Conservation (phyloP, 2,888 invertebrate genomes). For the Dysmachus trigonus region DNA sequence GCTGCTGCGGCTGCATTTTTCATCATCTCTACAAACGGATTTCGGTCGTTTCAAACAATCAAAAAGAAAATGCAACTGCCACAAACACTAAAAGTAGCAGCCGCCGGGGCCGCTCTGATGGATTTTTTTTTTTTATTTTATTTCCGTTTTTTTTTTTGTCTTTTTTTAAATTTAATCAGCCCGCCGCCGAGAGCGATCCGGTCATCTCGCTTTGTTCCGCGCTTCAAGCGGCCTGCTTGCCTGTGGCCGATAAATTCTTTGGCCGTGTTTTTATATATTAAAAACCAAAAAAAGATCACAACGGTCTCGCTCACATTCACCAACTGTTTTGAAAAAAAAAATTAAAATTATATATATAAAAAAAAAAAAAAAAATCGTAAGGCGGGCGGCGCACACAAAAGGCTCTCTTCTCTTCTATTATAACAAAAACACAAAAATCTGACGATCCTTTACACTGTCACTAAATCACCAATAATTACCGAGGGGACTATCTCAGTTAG, state of each 20-base stretch:
- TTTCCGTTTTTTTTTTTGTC: no score
- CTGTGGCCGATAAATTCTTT: background rate
- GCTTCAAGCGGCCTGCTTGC: background rate
- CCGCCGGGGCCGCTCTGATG: background rate
- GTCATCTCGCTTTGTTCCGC: slow-evolving; percentile 34
- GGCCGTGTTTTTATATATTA: background rate
- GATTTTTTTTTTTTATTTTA: no score
- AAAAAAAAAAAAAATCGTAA: background rate
- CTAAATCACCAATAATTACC: background rate
- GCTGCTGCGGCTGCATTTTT: slow-evolving; percentile 16
- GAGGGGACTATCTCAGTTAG: background rate
- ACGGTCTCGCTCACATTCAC: slow-evolving; percentile 33
- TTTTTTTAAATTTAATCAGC: background rate
- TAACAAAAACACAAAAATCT: background rate
- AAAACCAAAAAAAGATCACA: background rate
- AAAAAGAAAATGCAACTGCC: slow-evolving; percentile 10
- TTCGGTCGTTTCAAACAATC: background rate
- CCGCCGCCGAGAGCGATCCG: background rate
- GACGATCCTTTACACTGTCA: slow-evolving; percentile 7
- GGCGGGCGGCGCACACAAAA: no score
- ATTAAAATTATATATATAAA: background rate
- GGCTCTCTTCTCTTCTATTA: no score
- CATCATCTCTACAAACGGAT: background rate
- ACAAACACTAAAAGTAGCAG: slow-evolving; percentile 14
- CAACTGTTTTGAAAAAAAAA: background rate